Percentiles rank a stretch among this genome's conserved stretches.
Conservation (phyloP, 1,140 invertebrate species). For the Drosophila sturtevanti region DNA sequence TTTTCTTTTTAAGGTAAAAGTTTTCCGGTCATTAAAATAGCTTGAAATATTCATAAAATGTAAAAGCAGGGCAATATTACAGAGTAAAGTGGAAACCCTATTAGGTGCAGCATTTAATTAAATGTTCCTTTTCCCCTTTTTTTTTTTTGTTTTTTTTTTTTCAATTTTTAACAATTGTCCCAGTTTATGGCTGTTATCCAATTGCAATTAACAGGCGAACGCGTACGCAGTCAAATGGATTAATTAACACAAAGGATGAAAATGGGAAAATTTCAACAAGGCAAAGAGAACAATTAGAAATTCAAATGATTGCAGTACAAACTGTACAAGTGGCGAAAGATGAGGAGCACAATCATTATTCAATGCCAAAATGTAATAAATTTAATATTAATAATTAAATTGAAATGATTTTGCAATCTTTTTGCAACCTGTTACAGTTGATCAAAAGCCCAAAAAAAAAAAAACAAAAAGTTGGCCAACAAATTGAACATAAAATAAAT, state of each 20-base stretch:
- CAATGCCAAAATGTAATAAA: no score
- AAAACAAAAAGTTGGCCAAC: no score
- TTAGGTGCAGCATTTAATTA: background rate
- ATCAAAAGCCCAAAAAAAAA: no score
- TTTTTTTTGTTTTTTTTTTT: background rate
- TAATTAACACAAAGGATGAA: slow-evolving; percentile 7
- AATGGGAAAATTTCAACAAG: background rate
- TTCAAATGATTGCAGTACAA: no score
- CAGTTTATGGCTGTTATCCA: background rate
- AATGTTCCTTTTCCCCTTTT: background rate
- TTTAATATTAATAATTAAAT: no score
- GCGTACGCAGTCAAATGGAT: slow-evolving; percentile 17
- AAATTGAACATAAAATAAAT: no score
- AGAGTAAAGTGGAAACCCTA: background rate
- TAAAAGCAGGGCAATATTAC: background rate
- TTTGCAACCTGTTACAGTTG: no score
- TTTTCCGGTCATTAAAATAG: background rate
- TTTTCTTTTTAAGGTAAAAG: background rate
- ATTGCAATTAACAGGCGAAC: slow-evolving; percentile 26
- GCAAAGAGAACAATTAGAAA: background rate
- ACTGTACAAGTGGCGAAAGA: no score
- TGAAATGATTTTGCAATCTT: no score
- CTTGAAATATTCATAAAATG: background rate
- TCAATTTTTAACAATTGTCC: slow-evolving; percentile 13
- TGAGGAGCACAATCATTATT: no score